A percentile compares a stretch with the other conserved stretches of the same genome.
Evolutionary conservation across 2,797 vertebrate genomes (phyloP).

Genomic region (Apodemus agrarius): DNA sequence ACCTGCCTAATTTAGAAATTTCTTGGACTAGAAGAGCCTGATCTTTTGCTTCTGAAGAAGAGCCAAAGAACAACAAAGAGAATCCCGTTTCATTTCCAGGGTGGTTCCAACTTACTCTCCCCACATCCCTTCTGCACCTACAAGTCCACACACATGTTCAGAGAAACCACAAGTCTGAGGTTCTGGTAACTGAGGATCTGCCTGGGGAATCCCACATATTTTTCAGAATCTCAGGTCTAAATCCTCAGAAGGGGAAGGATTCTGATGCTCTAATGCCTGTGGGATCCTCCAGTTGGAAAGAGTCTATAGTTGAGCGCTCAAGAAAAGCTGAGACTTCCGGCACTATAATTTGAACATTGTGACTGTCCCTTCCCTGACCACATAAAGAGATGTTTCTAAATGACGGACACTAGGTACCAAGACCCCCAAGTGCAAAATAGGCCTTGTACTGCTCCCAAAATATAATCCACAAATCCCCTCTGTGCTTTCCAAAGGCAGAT

Average conservation of each 20-base stretch:
- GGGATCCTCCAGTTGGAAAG: slow-evolving; percentile 38
- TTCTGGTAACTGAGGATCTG: slow-evolving; percentile 21
- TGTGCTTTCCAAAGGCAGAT: neutral
- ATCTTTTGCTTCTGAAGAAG: neutral
- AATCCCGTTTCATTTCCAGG: slow-evolving; percentile 7
- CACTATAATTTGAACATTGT: neutral
- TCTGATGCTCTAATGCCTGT: neutral
- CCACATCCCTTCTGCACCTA: neutral
- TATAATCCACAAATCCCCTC: neutral
- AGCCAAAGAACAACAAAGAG: neutral
- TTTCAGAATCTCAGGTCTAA: slow-evolving; percentile 35
- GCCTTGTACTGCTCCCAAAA: neutral
- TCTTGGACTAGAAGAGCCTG: neutral
- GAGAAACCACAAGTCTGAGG: neutral
- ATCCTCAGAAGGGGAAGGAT: slow-evolving; percentile 20
- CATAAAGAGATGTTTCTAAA: neutral
- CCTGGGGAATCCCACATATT: slow-evolving; percentile 40
- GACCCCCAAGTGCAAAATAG: neutral
- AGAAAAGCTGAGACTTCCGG: neutral
- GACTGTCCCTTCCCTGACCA: neutral
- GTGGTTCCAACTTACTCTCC: neutral
- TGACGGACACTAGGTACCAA: neutral
- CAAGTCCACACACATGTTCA: slow-evolving; percentile 37
- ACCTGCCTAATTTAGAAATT: slow-evolving; percentile 4
- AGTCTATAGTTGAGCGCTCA: neutral